Percentiles rank a stretch among this genome's conserved stretches.
Conservation (phyloP, 2,113 vertebrate genomes). For the Vidua chalybeata region DNA sequence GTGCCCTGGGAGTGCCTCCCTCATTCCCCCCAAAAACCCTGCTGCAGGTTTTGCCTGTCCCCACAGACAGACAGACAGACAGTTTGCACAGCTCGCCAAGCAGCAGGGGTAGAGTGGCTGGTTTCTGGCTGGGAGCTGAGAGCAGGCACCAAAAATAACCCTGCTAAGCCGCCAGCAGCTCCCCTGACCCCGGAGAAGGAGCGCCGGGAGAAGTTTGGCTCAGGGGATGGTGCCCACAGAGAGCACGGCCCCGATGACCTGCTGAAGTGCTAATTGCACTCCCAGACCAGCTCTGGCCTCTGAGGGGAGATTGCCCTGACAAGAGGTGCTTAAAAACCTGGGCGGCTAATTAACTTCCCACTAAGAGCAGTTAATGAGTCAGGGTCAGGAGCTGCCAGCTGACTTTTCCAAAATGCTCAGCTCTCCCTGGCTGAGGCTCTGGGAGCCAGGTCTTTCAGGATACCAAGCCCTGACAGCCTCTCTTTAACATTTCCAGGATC, state of each 20-base stretch:
- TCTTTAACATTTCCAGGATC: not conserved
- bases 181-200: not conserved
- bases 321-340: not conserved
- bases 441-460: not conserved
- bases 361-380: not conserved
- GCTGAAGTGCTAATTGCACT: constrained; percentile 14
- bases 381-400: not conserved
- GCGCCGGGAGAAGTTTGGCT: not conserved
- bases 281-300: not conserved
- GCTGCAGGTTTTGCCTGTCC: not conserved
- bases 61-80: rapidly evolving
- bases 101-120: not conserved
- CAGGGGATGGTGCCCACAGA: not conserved
- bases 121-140: not conserved
- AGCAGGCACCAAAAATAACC: constrained; percentile 8
- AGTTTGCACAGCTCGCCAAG: rapidly evolving
- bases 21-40: not conserved
- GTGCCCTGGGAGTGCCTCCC: not conserved
- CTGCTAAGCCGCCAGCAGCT: not conserved
- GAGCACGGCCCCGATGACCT: not conserved
- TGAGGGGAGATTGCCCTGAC: not conserved
- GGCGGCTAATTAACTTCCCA: constrained; percentile 18
- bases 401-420: not conserved
- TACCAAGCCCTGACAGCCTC: not conserved
- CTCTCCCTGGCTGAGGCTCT: not conserved